Evolutionary conservation across 2,797 vertebrate species (phyloP), one percentile per base, ranked within the genome.

Genomic region (Gymnothorax javanicus): DNA sequence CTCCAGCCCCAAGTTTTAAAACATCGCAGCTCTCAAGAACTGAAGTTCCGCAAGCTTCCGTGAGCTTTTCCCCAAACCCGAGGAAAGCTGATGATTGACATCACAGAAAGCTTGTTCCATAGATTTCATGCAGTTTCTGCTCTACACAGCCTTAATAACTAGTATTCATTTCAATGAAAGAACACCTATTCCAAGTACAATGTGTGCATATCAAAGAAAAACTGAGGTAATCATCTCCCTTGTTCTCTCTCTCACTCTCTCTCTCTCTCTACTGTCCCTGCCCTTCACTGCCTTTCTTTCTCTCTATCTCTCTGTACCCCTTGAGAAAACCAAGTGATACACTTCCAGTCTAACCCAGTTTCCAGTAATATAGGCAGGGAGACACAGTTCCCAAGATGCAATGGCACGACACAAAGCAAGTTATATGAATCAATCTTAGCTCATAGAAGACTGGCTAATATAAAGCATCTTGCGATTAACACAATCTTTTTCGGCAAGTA

Each of bases 351-450:
- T 67, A 67, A 67, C 64, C 64, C 64, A 67, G 20, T 67, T 67
- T 67, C 64, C 64, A 67, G 20, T 67, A 67, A 67, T 67, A 67
- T 67, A 2, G 33, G 64, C 64, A 67, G 64, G 64, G 64, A 67
- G 64, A 67, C 64, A 67, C 64, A 67, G 64, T 67, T 67, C 64
- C 64, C 64, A 67, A n/a, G 62, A 67, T 67, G 62, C 62, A 67
- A 67, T 62, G 60, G 15, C 60, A 62, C 23, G 4, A 67, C 23
- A n/a, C 64, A 67, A 67, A 67, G 23, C 7, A n/a, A 67, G 64
- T n/a, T 67, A n/a, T 25, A 25, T 67, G 64, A 67, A 67, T 67
- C 64, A 67, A 25, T n/a, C 64, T 67, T 17, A 67, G 23, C 64
- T n/a, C 23, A 67, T 67, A 67, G 64, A 67, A n/a, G 64, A 67